Percentiles rank a stretch among this genome's conserved stretches.
These are phyloP conservation scores for Eupithecia abbreviata DNA, from an alignment of 2,888 invertebrate genomes.

Conservation along the genomic window DNA sequence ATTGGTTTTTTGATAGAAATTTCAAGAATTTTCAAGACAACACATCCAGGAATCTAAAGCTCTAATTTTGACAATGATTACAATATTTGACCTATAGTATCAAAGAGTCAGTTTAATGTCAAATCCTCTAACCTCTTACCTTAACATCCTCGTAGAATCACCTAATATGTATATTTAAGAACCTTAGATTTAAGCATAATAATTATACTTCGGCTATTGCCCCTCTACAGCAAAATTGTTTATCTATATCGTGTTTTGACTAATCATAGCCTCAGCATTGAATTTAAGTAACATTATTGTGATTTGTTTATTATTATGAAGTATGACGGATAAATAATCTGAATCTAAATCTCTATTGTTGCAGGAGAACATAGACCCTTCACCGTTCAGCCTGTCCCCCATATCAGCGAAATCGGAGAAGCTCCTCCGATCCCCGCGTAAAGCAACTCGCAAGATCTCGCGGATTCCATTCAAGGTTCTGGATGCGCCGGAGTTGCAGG, in stretches of 20 bases:
- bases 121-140: too few relatives aligned
- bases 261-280: too few relatives aligned
- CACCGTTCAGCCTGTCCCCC: constrained; percentile 97
- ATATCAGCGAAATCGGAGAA: constrained; percentile 98
- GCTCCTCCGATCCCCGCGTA: constrained; percentile 95
- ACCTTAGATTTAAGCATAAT: too few relatives aligned
- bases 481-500: constrained; percentile 98
- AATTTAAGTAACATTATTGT: too few relatives aligned
- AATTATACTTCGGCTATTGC: too few relatives aligned
- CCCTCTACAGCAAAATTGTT: too few relatives aligned
- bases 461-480: constrained; percentile 99
- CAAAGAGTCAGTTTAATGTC: too few relatives aligned
- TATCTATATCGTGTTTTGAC: too few relatives aligned
- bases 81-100: background rate
- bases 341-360: constrained; percentile 57
- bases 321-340: too few relatives aligned
- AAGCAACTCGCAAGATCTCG: constrained; percentile 99
- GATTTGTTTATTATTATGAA: too few relatives aligned
- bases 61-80: background rate
- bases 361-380: constrained; percentile 90
- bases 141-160: too few relatives aligned
- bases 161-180: too few relatives aligned
- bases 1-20: background rate
- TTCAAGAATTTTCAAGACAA: background rate
- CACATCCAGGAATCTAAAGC: background rate